Evolutionary conservation across 2,113 vertebrate genomes (phyloP).

Genomic region (Carlito syrichta): DNA sequence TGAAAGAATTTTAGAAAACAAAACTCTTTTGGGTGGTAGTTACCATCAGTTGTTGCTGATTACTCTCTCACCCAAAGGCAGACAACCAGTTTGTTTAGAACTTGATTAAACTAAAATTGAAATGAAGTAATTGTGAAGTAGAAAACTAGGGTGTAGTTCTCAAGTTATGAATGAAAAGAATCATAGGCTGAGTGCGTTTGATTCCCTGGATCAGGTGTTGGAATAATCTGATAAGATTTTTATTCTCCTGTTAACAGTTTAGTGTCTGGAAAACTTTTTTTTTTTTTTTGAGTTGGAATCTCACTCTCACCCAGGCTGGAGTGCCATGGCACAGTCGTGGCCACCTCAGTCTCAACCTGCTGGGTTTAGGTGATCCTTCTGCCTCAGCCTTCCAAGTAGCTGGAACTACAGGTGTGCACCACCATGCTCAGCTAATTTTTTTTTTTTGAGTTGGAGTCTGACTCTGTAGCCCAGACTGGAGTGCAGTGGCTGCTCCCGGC

Average conservation of each 20-base stretch:
- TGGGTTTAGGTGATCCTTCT: too few relatives aligned
- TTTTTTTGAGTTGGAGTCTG: too few relatives aligned
- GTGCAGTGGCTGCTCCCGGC: too few relatives aligned
- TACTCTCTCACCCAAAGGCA: background rate
- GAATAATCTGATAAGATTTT: conserved; percentile 18
- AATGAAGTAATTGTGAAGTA: conserved; percentile 8
- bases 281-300: too few relatives aligned
- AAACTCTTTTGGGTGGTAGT: background rate
- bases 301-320: too few relatives aligned
- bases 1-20: background rate
- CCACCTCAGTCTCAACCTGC: too few relatives aligned
- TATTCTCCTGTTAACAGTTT: background rate
- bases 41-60: background rate
- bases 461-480: too few relatives aligned
- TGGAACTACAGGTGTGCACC: too few relatives aligned
- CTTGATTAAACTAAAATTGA: conserved; percentile 35
- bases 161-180: background rate
- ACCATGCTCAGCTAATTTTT: too few relatives aligned
- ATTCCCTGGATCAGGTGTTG: background rate
- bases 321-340: too few relatives aligned
- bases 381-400: too few relatives aligned
- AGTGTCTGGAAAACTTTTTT: background rate
- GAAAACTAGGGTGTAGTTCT: background rate
- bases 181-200: background rate
- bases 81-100: conserved; percentile 5